Conservation (phyloP, 2,797 vertebrate genomes). For the Premnoplex brunnescens region DNA sequence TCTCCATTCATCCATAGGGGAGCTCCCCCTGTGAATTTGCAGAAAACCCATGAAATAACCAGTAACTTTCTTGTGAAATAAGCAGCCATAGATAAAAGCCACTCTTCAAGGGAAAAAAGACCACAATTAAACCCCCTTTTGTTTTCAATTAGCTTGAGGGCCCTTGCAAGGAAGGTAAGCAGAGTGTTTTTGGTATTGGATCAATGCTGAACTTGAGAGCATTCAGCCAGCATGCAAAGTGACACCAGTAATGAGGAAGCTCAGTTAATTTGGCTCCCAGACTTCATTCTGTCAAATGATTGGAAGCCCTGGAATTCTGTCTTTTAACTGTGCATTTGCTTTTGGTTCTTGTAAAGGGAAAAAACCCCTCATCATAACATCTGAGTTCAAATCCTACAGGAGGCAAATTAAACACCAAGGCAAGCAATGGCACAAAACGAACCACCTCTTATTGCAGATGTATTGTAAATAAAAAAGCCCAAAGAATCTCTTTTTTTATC, state of each 20-base stretch:
- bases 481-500: neutral
- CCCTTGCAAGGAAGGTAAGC: neutral
- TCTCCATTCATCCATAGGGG: neutral
- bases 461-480: neutral
- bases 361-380: neutral
- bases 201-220: neutral
- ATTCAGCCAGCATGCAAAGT: neutral
- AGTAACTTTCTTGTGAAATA: neutral
- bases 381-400: neutral
- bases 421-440: neutral
- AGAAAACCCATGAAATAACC: neutral
- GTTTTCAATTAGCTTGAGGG: neutral
- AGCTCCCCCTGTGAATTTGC: neutral
- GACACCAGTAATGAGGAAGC: constrained; percentile 35
- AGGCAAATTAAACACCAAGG: neutral
- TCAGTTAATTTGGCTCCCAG: constrained; percentile 45
- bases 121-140: neutral
- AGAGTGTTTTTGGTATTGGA: neutral
- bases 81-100: neutral
- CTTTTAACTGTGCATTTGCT: constrained; percentile 24
- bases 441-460: neutral
- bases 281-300: constrained; percentile 30
- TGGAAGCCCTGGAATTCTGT: constrained; percentile 34
- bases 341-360: neutral
- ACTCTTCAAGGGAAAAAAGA: neutral